Evolutionary conservation across 2,797 vertebrate species (phyloP).

Genomic region (Anguilla obscura): DNA sequence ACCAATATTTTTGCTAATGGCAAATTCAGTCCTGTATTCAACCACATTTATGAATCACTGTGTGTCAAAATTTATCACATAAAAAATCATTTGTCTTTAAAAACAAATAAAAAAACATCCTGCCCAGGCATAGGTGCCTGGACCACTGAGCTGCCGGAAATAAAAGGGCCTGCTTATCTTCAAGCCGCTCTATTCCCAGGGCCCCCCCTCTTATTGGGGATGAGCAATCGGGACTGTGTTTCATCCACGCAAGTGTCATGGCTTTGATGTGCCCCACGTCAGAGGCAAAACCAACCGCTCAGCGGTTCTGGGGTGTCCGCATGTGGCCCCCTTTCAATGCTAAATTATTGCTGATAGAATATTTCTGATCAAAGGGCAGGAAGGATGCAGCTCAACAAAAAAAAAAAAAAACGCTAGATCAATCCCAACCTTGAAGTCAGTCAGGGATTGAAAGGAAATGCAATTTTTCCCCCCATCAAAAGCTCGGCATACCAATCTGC

Average conservation of each 20-base stretch:
- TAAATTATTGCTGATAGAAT: constrained; percentile 30
- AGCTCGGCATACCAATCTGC: background rate
- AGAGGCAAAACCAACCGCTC: constrained; percentile 8
- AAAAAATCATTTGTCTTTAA: background rate
- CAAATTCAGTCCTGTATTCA: background rate
- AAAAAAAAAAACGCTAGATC: background rate
- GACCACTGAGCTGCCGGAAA: background rate
- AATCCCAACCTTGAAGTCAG: constrained; percentile 31
- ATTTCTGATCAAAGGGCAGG: constrained; percentile 33
- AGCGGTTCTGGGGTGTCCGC: background rate
- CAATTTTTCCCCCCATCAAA: background rate
- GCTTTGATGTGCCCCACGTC: constrained; percentile 23
- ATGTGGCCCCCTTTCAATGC: constrained; percentile 24
- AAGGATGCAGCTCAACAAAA: constrained; percentile 1
- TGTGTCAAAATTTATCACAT: background rate
- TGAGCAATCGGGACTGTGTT: constrained; percentile 11
- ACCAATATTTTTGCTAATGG: background rate
- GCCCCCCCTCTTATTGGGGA: constrained; percentile 7
- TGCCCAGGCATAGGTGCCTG: background rate
- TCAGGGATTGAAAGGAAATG: constrained; percentile 27
- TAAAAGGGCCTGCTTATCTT: background rate
- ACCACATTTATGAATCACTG: background rate
- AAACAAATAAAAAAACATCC: background rate
- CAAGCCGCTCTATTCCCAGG: background rate
- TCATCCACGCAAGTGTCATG: background rate